Percentiles rank a stretch among this genome's conserved stretches.
Evolutionary conservation across 1,140 invertebrate genomes (phyloP).

Genomic region (Habropoda laboriosa): DNA sequence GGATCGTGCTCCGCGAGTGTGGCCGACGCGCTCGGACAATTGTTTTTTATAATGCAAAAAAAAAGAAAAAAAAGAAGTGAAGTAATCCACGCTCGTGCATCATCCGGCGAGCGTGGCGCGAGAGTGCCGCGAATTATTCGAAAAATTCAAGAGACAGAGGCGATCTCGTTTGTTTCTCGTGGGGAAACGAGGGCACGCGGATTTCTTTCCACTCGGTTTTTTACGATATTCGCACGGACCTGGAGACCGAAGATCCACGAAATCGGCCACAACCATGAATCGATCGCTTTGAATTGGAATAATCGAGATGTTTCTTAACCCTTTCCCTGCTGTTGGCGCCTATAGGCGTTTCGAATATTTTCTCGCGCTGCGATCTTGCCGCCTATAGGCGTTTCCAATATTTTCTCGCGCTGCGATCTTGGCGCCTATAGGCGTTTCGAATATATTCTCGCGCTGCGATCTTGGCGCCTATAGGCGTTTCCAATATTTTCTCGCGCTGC

Average conservation of each 20-base stretch:
- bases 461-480: too few relatives aligned
- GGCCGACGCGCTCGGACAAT: conserved; percentile 37
- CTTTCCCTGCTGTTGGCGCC: too few relatives aligned
- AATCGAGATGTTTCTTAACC: too few relatives aligned
- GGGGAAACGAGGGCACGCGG: conserved; percentile 45
- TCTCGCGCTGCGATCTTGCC: too few relatives aligned
- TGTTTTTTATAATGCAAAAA: conserved; percentile 67
- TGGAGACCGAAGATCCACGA: conserved; percentile 56
- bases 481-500: too few relatives aligned
- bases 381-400: too few relatives aligned
- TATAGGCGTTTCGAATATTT: too few relatives aligned
- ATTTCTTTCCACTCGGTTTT: conserved; percentile 64
- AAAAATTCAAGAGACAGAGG: conserved; percentile 27
- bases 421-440: too few relatives aligned
- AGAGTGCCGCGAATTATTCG: conserved; percentile 31
- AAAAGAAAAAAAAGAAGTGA: too few relatives aligned
- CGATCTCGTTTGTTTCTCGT: conserved; percentile 52
- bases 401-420: too few relatives aligned
- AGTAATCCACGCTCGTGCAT: conserved; percentile 50
- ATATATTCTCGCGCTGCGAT: too few relatives aligned
- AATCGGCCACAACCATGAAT: conserved; percentile 49
- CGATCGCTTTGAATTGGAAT: not conserved
- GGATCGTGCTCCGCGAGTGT: conserved; percentile 24
- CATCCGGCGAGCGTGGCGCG: conserved; percentile 26
- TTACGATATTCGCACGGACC: conserved; percentile 68